phyloP scores from a whole-genome alignment of 1,140 invertebrate species.

The Magallana gigas region DNA sequence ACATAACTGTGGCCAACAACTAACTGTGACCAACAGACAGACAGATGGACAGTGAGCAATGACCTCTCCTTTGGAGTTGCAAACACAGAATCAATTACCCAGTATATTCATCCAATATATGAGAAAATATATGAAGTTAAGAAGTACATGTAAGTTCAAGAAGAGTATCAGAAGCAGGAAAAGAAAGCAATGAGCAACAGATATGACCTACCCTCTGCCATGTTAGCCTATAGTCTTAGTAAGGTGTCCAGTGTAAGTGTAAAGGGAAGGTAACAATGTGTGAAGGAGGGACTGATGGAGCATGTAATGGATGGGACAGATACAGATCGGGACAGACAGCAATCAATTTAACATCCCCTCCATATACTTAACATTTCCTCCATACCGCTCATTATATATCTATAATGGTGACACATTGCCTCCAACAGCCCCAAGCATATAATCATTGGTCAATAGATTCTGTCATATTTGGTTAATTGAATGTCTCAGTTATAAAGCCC shows the following conservation, averaged over 20 bases:
- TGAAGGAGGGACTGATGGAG: not conserved
- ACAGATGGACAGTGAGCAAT: too few species aligned
- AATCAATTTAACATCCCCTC: conserved; percentile 22
- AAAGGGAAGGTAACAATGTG: not conserved
- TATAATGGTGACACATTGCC: conserved; percentile 30
- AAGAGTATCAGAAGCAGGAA: not conserved
- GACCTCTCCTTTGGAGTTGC: too few species aligned
- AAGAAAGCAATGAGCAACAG: not conserved
- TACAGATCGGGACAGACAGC: not conserved
- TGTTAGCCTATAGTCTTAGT: not conserved
- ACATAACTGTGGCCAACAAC: too few species aligned
- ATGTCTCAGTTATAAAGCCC: too few species aligned
- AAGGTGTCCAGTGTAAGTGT: not conserved
- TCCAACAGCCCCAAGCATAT: not conserved
- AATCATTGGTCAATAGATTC: conserved; percentile 8
- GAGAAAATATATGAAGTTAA: too few species aligned
- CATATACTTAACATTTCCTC: too few species aligned
- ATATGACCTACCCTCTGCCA: conserved; percentile 4
- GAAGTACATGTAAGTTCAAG: too few species aligned
- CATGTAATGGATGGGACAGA: not conserved
- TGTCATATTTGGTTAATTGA: not conserved
- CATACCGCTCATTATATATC: not conserved
- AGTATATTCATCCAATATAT: too few species aligned
- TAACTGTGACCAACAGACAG: too few species aligned
- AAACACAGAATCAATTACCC: too few species aligned